Evolutionary conservation across 1,140 invertebrate species (phyloP).

Genomic region (Trissolcus basalis): DNA sequence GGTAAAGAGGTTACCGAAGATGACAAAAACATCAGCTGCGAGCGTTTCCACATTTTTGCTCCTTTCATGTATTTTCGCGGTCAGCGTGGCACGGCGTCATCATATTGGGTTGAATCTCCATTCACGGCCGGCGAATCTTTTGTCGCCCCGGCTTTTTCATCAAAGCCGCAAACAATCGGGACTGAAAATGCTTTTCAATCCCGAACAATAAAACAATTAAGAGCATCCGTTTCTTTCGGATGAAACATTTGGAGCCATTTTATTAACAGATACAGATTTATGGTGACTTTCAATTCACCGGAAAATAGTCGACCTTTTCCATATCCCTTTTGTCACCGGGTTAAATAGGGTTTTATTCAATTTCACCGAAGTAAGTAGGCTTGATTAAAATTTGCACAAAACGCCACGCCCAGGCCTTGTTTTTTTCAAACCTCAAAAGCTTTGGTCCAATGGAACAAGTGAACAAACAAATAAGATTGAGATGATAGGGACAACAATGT

Average conservation of each 20-base stretch:
- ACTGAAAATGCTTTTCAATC: constrained; percentile 55
- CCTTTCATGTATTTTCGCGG: constrained; percentile 50
- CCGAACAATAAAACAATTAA: constrained; percentile 51
- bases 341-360: constrained; percentile 46
- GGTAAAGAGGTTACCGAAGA: constrained; percentile 15
- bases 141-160: constrained; percentile 53
- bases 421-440: too few species aligned
- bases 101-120: constrained; percentile 39
- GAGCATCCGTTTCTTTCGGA: constrained; percentile 44
- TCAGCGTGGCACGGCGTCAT: constrained; percentile 43
- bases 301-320: constrained; percentile 31
- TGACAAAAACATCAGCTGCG: constrained; percentile 25
- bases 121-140: constrained; percentile 45
- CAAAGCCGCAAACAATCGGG: constrained; percentile 53
- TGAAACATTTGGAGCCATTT: constrained; percentile 51
- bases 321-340: constrained; percentile 2
- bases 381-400: too few species aligned
- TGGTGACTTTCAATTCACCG: constrained; percentile 33
- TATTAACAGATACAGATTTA: constrained; percentile 43
- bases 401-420: too few species aligned
- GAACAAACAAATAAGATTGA: too few species aligned
- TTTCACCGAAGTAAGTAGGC: constrained; percentile 1
- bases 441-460: too few species aligned
- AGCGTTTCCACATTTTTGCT: constrained; percentile 29
- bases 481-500: too few species aligned